Evolutionary conservation across 53 echinoderm and acorn worm species (phyloP).

Genomic region (Astropecten irregularis): DNA sequence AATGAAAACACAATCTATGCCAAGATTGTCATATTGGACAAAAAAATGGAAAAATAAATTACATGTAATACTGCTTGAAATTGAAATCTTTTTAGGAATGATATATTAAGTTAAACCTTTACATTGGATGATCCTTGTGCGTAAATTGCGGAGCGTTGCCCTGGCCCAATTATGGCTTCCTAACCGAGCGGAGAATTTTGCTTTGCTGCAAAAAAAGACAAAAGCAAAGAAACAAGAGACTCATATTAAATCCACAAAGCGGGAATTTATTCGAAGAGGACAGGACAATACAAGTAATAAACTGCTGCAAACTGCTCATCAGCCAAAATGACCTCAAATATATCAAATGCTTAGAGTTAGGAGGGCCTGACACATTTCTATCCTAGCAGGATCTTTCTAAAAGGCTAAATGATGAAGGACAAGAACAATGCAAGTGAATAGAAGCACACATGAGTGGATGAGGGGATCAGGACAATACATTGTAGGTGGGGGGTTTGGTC

Average conservation of each 20-base stretch:
- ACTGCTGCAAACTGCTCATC: too few species aligned
- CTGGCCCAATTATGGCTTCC: constrained; percentile 13
- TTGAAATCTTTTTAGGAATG: not conserved
- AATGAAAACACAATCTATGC: not conserved
- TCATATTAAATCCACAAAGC: not conserved
- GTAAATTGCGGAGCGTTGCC: too few species aligned
- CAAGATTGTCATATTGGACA: not conserved
- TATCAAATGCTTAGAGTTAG: not conserved
- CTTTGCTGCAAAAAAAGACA: constrained; percentile 10
- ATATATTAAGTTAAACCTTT: not conserved
- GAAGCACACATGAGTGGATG: too few species aligned
- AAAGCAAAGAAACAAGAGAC: not conserved
- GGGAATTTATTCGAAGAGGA: too few species aligned
- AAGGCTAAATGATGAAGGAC: too few species aligned
- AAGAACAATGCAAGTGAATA: not conserved
- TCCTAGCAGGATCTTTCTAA: too few species aligned
- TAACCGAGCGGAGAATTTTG: constrained; percentile 24
- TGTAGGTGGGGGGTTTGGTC: not conserved
- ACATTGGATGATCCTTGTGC: not conserved
- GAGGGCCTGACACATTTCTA: too few species aligned
- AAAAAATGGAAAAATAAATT: not conserved
- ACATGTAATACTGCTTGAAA: not conserved
- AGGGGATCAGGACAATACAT: too few species aligned
- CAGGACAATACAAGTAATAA: too few species aligned
- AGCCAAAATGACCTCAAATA: too few species aligned